Conservation (phyloP, 2,113 vertebrate genomes). For the Brachyistius frenatus region DNA sequence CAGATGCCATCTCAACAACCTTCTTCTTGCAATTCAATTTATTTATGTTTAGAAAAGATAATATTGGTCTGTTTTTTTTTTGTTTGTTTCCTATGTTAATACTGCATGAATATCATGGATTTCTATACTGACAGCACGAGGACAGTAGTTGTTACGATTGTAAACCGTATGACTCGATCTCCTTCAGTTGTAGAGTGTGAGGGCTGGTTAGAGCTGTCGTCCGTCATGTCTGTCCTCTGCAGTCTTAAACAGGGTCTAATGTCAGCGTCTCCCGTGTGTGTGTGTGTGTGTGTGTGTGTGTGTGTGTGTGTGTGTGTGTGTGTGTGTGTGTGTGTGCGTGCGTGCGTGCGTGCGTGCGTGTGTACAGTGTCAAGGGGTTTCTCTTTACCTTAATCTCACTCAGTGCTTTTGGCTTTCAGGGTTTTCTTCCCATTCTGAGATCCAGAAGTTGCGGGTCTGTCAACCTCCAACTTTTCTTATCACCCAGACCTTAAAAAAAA, state of each 20-base stretch:
- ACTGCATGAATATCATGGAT: slow-evolving; percentile 83
- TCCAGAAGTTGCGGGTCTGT: slow-evolving; percentile 49
- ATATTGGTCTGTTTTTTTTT: slow-evolving; percentile 68
- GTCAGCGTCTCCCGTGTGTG: slow-evolving; percentile 41
- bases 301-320: too few species aligned
- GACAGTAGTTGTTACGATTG: slow-evolving; percentile 71
- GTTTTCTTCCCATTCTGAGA: slow-evolving; percentile 45
- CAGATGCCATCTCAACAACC: slow-evolving; percentile 67
- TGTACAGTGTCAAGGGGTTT: slow-evolving; percentile 67
- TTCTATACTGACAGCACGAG: slow-evolving; percentile 77
- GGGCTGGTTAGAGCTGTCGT: slow-evolving; percentile 55
- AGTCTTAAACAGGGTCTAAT: slow-evolving; percentile 84
- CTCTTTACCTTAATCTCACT: slow-evolving; percentile 56
- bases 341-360: neutral
- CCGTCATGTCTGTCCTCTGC: slow-evolving; percentile 77
- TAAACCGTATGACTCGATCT: slow-evolving; percentile 62
- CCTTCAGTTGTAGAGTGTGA: slow-evolving; percentile 64
- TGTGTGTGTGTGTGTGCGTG: too few species aligned
- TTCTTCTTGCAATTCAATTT: slow-evolving; percentile 72
- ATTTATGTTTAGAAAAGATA: slow-evolving; percentile 68
- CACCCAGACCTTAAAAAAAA: slow-evolving; percentile 76
- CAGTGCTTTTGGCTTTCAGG: slow-evolving; percentile 58
- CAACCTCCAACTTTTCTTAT: slow-evolving; percentile 58
- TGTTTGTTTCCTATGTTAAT: slow-evolving; percentile 77
- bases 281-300: too few species aligned